Evolutionary conservation across 1,140 invertebrate species (phyloP).

Genomic region (Neodiprion virginianus): DNA sequence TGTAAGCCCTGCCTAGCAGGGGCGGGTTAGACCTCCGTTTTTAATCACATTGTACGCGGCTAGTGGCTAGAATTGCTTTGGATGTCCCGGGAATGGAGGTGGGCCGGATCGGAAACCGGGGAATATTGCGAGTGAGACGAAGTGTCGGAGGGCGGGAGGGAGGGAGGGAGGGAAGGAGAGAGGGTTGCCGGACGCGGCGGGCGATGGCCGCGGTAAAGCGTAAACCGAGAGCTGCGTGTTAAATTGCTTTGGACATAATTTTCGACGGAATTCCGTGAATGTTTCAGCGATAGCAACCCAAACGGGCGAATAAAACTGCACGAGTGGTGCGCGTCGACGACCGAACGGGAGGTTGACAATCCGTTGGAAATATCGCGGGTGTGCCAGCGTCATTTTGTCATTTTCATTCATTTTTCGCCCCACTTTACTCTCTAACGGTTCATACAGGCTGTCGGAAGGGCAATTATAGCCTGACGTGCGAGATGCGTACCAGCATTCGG

Average conservation of each 20-base stretch:
- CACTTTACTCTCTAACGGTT: not conserved
- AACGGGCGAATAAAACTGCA: slow-evolving; percentile 17
- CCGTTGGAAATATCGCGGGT: not conserved
- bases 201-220: too few relatives aligned
- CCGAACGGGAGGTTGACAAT: not conserved
- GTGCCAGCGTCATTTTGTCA: not conserved
- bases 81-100: not conserved
- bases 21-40: slow-evolving; percentile 33
- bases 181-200: not conserved
- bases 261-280: slow-evolving; percentile 18
- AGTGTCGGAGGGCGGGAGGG: not conserved
- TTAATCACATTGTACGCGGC: slow-evolving; percentile 44
- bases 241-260: slow-evolving; percentile 27
- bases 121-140: not conserved
- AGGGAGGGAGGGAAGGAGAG: slow-evolving; percentile 11
- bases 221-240: slow-evolving; percentile 13
- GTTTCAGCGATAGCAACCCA: slow-evolving; percentile 1
- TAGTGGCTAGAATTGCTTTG: slow-evolving; percentile 33
- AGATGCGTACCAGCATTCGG: slow-evolving; percentile 1
- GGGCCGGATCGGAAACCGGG: not conserved
- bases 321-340: not conserved
- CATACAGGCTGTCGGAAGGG: not conserved
- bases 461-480: not conserved
- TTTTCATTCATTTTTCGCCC: not conserved
- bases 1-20: slow-evolving; percentile 24